Evolutionary conservation across 2,113 vertebrate species (phyloP).

Genomic region (Leucoraja erinaceus): DNA sequence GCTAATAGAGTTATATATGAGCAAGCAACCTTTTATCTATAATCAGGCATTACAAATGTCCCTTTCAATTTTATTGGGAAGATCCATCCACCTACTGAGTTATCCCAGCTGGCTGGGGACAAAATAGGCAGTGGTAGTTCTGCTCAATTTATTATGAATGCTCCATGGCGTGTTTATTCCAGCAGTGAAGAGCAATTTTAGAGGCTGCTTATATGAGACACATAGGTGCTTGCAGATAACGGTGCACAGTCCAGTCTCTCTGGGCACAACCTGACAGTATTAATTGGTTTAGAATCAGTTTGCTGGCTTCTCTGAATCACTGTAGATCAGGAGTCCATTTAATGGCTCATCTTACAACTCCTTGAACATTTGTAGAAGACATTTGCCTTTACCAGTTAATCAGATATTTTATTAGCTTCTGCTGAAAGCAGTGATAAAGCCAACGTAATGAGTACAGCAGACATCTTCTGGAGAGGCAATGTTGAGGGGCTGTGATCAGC

Average conservation of each 20-base stretch:
- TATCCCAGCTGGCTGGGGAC: conserved; percentile 4
- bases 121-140: conserved; percentile 9
- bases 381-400: conserved; percentile 4
- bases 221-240: conserved; percentile 11
- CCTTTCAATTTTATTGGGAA: background rate
- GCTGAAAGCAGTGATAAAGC: background rate
- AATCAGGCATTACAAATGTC: background rate
- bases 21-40: background rate
- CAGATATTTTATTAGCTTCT: background rate
- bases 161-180: background rate
- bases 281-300: conserved; percentile 23
- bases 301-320: background rate
- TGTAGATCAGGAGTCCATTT: conserved; percentile 7
- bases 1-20: background rate
- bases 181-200: background rate
- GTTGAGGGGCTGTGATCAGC: background rate
- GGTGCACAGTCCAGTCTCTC: background rate
- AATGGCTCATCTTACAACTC: conserved; percentile 1
- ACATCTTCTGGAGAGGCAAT: background rate
- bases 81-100: background rate
- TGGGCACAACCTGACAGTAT: background rate
- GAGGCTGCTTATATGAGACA: background rate
- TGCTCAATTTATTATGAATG: background rate
- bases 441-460: background rate
- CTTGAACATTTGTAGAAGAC: conserved; percentile 31